Conservation (phyloP, 2,113 vertebrate species). For the Cyanocitta stelleri region DNA sequence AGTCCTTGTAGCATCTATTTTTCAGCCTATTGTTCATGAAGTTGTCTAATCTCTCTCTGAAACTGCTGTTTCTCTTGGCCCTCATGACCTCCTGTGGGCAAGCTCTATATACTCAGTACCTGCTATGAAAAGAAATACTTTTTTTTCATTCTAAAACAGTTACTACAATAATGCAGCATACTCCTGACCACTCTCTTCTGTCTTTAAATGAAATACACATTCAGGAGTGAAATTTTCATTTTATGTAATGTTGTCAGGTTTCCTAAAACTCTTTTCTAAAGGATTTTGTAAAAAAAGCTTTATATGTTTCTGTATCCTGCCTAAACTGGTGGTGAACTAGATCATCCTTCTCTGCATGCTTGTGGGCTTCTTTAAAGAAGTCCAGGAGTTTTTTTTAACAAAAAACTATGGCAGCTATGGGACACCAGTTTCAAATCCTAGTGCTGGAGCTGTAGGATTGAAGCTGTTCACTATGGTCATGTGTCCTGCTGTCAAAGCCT, state of each 20-base stretch:
- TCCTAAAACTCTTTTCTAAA: background rate
- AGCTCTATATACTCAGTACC: background rate
- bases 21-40: background rate
- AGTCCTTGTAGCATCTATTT: background rate
- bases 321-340: background rate
- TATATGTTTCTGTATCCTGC: background rate
- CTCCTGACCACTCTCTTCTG: background rate
- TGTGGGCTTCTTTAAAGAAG: background rate
- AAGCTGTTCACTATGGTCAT: rapidly evolving
- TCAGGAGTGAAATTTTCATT: background rate
- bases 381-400: background rate
- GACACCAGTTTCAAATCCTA: background rate
- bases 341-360: background rate
- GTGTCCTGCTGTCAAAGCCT: background rate
- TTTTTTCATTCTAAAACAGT: background rate
- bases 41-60: background rate
- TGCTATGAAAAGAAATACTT: background rate
- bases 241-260: background rate
- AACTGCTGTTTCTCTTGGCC: background rate
- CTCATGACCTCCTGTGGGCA: background rate
- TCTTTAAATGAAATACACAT: background rate
- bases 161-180: background rate
- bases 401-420: background rate
- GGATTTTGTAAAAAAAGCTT: background rate
- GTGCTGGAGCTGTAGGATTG: background rate